These are phyloP conservation scores for Rhinogobius similis DNA, from an alignment of 2,113 vertebrate species.

Conservation along the genomic window DNA sequence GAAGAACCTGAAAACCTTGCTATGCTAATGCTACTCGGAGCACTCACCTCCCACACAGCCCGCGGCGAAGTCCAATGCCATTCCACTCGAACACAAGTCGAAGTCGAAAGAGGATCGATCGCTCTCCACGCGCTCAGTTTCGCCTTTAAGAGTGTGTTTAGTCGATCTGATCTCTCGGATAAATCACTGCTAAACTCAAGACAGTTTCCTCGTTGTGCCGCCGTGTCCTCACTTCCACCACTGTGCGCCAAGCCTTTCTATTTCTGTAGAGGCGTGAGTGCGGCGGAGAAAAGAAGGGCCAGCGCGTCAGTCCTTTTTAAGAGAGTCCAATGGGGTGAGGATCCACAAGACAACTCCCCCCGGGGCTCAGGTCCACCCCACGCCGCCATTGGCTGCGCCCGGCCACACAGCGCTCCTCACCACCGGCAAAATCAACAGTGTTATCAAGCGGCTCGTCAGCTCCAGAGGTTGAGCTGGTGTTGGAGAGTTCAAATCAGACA, in stretches of 20 bases:
- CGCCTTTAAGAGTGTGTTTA: background rate
- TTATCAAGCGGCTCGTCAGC: slow-evolving; percentile 33
- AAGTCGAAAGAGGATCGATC: background rate
- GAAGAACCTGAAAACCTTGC: background rate
- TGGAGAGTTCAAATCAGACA: background rate
- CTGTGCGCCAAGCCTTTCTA: slow-evolving; percentile 48
- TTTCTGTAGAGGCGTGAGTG: slow-evolving; percentile 61
- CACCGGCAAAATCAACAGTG: slow-evolving; percentile 42
- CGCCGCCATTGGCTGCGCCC: slow-evolving; percentile 57
- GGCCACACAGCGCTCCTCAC: background rate
- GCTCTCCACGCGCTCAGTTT: background rate
- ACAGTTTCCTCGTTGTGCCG: background rate
- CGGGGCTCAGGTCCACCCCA: slow-evolving; percentile 49
- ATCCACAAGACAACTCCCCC: slow-evolving; percentile 79
- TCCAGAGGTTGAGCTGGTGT: background rate
- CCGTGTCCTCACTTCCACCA: slow-evolving; percentile 16
- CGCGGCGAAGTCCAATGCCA: slow-evolving; percentile 78
- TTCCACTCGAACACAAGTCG: slow-evolving; percentile 47
- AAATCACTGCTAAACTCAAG: background rate
- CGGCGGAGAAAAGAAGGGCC: slow-evolving; percentile 8
- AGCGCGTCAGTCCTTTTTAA: slow-evolving; percentile 62
- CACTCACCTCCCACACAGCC: slow-evolving; percentile 78
- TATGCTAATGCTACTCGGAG: slow-evolving; percentile 23
- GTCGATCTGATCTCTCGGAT: no score
- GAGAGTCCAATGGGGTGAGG: slow-evolving; percentile 71